phyloP scores from a whole-genome alignment of 53 echinoderm and acorn worm genomes.

The Holothuria scabra region DNA sequence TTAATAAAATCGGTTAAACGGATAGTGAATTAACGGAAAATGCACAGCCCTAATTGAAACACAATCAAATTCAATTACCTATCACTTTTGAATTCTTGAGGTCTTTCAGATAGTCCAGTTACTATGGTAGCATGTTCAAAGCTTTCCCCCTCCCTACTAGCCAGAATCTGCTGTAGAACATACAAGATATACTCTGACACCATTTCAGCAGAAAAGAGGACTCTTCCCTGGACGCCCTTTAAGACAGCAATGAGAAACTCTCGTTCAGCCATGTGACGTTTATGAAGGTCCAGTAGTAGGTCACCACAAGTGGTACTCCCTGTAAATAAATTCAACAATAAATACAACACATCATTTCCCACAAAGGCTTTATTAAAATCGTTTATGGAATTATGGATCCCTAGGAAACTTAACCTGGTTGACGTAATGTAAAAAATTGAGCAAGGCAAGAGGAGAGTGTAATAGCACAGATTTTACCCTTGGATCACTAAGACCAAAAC shows the following conservation, averaged over 20 bases:
- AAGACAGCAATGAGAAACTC: constrained; percentile 85
- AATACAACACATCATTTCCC: neutral
- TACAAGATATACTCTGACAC: constrained; percentile 88
- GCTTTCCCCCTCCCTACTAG: constrained; percentile 65
- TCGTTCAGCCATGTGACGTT: constrained; percentile 74
- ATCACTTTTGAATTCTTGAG: constrained; percentile 79
- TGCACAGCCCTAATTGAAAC: too few species aligned
- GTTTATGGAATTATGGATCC: too few species aligned
- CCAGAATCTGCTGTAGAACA: constrained; percentile 76
- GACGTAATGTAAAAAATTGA: neutral
- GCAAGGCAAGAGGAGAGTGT: too few species aligned
- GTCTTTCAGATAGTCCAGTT: constrained; percentile 86
- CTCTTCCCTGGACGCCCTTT: constrained; percentile 76
- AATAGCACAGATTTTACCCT: too few species aligned
- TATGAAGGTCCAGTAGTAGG: constrained; percentile 88
- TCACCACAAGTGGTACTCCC: constrained; percentile 83
- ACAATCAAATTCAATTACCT: neutral
- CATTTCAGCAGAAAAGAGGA: constrained; percentile 93
- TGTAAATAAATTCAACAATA: neutral
- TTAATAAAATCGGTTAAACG: too few species aligned
- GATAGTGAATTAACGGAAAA: too few species aligned
- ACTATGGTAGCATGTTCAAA: constrained; percentile 93
- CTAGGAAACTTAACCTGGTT: neutral
- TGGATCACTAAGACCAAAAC: too few species aligned
- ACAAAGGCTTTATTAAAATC: neutral